Base-by-base conservation (phyloP, 2,113 vertebrate species). In the Salvator merianae region DNA sequence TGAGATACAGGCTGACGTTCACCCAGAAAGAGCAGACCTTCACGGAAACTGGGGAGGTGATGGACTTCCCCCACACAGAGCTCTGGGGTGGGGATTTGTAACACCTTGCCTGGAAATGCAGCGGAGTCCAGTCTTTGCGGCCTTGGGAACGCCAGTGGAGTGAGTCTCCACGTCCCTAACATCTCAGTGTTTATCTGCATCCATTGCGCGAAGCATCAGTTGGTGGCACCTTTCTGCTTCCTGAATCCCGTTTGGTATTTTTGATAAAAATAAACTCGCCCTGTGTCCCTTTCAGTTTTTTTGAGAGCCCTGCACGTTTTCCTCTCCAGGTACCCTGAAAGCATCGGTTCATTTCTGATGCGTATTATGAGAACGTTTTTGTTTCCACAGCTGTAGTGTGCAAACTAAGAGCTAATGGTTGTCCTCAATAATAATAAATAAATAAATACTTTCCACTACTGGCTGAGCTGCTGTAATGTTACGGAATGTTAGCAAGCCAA, bases 1-100 rank as follows among this genome's bases (percentile, higher is more conserved):
- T 99, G 71, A 94, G 96, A 66, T 98, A 97, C 93, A 96, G 94
- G 59, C 90, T 99, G 86, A 86, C 36, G 0, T 96, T 98, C 95
- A 96, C 40, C 0, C 97, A 97, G 1, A 96, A 97, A 0, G 28
- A 83, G 65, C 94, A 95, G 84, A 93, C 87, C 68, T 93, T 95
- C 91, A 92, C 82, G 0, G 91, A 98, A 90, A 94, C 81, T 6
- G 96, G 96, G 88, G 97, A 98, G 81, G 90, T 98, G 4, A 91
- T 96, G 9, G 91, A 91, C 87, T 96, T 98, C 47, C 98, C 97
- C 1, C 93, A 95, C 73, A 95, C 95, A 92, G 92, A 89, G 9
- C 88, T 94, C 77, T 88, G 97, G 95, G 88, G 85, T 7, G 73
- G 70, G 30, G 79, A 3, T 8, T 47, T 0, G 0, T 7, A 47